Conservation (phyloP, 2,888 invertebrate species). For the Escarpia spicata region DNA sequence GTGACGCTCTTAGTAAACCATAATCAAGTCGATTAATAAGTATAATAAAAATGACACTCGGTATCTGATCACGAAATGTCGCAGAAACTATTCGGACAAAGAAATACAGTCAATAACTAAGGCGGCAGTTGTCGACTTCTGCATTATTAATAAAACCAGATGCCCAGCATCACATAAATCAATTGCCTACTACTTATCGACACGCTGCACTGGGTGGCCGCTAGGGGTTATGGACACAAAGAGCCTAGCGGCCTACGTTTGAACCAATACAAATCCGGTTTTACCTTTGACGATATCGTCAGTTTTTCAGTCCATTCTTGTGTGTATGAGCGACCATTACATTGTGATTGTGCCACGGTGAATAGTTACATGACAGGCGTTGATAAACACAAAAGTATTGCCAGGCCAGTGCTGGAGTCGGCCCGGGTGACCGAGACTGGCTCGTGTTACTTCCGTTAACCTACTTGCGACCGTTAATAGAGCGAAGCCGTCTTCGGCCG, state of each 20-base stretch:
- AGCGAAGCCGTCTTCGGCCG: conserved; percentile 6
- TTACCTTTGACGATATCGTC: neutral
- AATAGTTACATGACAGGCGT: neutral
- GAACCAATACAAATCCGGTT: neutral
- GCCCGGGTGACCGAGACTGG: neutral
- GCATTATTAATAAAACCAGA: neutral
- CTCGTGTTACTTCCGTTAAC: neutral
- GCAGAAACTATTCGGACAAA: neutral
- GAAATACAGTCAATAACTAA: neutral
- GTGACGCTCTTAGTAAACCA: neutral
- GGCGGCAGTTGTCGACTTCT: neutral
- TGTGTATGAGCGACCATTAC: neutral
- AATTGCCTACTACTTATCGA: neutral
- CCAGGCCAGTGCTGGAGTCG: neutral
- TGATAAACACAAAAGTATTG: neutral
- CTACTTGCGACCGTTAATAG: neutral
- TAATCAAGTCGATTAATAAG: neutral
- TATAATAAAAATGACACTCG: neutral
- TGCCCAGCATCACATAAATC: neutral
- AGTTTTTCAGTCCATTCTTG: neutral
- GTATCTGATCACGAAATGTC: neutral
- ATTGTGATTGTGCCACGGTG: neutral
- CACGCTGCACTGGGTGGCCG: neutral
- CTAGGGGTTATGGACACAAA: neutral
- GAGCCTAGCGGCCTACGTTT: neutral